Evolutionary conservation across 1,140 invertebrate genomes (phyloP), one percentile per base, ranked within the genome.

Genomic region (Gryllus bimaculatus): DNA sequence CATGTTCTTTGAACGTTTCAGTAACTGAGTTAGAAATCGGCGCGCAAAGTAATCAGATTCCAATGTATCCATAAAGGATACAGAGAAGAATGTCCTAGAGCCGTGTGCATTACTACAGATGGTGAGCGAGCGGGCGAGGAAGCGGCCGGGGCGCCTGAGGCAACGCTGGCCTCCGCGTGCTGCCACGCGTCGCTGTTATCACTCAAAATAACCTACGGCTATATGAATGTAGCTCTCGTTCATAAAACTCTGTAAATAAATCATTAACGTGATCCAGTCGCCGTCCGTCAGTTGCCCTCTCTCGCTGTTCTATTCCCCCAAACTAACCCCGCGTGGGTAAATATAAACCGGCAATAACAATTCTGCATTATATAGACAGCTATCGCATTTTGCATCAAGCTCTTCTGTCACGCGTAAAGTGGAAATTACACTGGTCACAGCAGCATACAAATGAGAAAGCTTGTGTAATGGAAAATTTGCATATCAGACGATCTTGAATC

Each of bases 221-320:
- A 39, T 39, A 39, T 39, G 26, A 39, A 39, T 39, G 26, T 39
- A 39, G 26, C 26, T 39, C 26, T 2, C 26, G 54, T 18, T 66
- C 54, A 66, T 66, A 66, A 66, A 66, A 66, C 54, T 66, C 54
- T 66, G 54, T 66, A 66, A 66, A 66, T 66, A 66, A 66, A 66
- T 66, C 10, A 66, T 66, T 66, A 66, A 10, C 54, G 18, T 18
- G 54, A 10, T 13, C 54, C 54, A 66, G 18, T 18, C 18, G 10
- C 7, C 18, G 54, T 66, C 54, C 7, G 54, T 18, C 18, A 10
- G 18, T 66, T 18, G 10, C 54, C 54, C 18, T 18, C 54, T 18
- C 54, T 66, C 54, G 10, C 10, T 7, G 18, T 66, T 5, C 26
- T 39, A 39, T 39, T 39, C 26, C 54, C 10, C 54, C 10, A 66